Percentiles rank a stretch among this genome's conserved stretches.
Conservation (phyloP, 2,797 vertebrate species). For the Sebastes steindachneri region DNA sequence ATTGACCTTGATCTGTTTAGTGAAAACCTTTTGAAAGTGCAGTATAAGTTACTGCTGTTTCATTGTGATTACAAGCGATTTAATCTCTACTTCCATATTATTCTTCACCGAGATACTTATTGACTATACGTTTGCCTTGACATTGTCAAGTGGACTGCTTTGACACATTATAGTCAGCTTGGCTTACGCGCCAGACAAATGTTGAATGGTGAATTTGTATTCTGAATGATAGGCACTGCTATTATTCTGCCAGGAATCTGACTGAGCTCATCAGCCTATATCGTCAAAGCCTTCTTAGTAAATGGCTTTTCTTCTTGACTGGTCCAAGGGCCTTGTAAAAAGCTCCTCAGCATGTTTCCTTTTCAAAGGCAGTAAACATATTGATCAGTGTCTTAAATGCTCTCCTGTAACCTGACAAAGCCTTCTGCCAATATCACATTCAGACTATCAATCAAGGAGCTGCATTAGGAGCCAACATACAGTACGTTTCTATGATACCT, state of each 20-base stretch:
- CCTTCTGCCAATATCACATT: slow-evolving; percentile 28
- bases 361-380: slow-evolving; percentile 41
- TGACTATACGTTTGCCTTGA: background rate
- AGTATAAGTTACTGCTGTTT: background rate
- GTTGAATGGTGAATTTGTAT: slow-evolving; percentile 22
- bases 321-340: slow-evolving; percentile 41
- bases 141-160: background rate
- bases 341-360: slow-evolving; percentile 34
- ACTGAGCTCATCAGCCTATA: slow-evolving; percentile 29
- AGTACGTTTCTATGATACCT: background rate
- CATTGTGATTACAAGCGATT: background rate
- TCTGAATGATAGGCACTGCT: background rate
- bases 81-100: background rate
- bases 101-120: background rate
- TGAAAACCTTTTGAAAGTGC: background rate
- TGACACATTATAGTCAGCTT: background rate
- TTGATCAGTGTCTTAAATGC: slow-evolving; percentile 48
- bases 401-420: slow-evolving; percentile 34
- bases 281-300: slow-evolving; percentile 23
- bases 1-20: background rate
- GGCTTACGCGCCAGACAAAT: background rate
- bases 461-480: background rate
- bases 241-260: slow-evolving; percentile 34
- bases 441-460: slow-evolving; percentile 27
- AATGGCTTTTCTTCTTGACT: slow-evolving; percentile 30